Percentiles rank a stretch among this genome's conserved stretches.
phyloP scores from a whole-genome alignment of 2,888 invertebrate species.

The Acronicta leporina region DNA sequence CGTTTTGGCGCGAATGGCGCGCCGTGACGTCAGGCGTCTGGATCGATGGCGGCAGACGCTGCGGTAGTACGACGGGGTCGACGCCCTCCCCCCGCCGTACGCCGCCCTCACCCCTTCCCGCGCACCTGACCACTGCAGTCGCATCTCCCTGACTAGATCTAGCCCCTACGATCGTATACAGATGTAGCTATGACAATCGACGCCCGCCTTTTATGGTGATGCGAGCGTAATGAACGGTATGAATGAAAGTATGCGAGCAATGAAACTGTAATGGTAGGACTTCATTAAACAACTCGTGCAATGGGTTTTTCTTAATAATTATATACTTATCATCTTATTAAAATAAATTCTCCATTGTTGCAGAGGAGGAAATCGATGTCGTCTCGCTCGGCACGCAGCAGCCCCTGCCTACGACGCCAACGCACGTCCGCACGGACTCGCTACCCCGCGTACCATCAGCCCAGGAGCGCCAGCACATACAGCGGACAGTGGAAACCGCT shows the following conservation, averaged over 20 bases:
- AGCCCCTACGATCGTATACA: conserved; percentile 69
- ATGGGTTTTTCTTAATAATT: conserved; percentile 37
- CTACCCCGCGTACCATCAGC: conserved; percentile 92
- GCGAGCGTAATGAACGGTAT: conserved; percentile 76
- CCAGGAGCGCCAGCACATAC: conserved; percentile 91
- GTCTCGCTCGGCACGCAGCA: conserved; percentile 90
- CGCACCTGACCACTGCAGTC: conserved; percentile 86
- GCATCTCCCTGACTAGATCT: conserved; percentile 81
- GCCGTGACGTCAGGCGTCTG: conserved; percentile 88
- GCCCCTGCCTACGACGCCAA: conserved; percentile 66
- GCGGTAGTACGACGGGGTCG: conserved; percentile 89
- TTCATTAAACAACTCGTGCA: conserved; percentile 25
- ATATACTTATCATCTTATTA: conserved; percentile 40
- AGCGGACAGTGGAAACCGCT: conserved; percentile 90
- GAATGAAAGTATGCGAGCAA: conserved; percentile 78
- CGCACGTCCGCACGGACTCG: conserved; percentile 77
- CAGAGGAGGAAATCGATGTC: conserved; percentile 96
- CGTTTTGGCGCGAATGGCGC: conserved; percentile 89
- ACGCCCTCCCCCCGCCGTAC: conserved; percentile 76
- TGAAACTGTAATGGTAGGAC: conserved; percentile 62
- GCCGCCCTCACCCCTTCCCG: conserved; percentile 69
- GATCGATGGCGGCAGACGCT: conserved; percentile 89
- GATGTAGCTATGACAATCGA: conserved; percentile 74
- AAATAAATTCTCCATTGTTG: conserved; percentile 82
- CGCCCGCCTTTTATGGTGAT: conserved; percentile 81